Evolutionary conservation across 2,888 invertebrate species (phyloP).

Genomic region (Alloplasta piceator): DNA sequence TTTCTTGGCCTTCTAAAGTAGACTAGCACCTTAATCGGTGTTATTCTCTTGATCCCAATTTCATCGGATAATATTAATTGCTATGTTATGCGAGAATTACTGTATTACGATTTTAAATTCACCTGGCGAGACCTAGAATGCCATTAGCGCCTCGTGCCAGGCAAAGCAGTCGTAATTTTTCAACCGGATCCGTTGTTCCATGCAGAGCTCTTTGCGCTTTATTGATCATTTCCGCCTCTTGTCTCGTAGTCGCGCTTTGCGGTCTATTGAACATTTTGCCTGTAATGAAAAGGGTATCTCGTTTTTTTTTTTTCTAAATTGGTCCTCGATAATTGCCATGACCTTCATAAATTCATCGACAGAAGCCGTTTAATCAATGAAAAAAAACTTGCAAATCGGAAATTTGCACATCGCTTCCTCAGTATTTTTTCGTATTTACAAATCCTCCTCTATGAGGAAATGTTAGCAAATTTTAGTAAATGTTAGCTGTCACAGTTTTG

Average conservation of each 20-base stretch:
- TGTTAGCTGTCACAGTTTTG: too few relatives aligned
- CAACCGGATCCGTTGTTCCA: conserved; percentile 90
- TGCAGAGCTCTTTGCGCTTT: conserved; percentile 89
- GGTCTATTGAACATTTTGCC: conserved; percentile 86
- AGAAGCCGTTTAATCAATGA: background rate
- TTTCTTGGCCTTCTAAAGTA: too few relatives aligned
- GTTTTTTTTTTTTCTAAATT: background rate
- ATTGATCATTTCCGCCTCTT: conserved; percentile 92
- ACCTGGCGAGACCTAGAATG: conserved; percentile 94
- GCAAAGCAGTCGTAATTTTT: conserved; percentile 93
- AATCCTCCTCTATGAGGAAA: too few relatives aligned
- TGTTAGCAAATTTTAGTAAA: too few relatives aligned
- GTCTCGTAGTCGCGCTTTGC: conserved; percentile 89
- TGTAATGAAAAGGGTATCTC: conserved; percentile 43
- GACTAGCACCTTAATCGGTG: too few relatives aligned
- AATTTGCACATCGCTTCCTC: too few relatives aligned
- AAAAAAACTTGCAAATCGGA: too few relatives aligned
- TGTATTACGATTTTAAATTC: conserved; percentile 73
- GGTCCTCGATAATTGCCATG: conserved; percentile 20
- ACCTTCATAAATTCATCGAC: conserved; percentile 7
- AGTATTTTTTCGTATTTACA: too few relatives aligned
- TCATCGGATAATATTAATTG: too few relatives aligned
- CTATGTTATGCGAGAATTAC: background rate
- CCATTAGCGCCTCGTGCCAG: conserved; percentile 94
- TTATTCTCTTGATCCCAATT: too few relatives aligned